A percentile compares a stretch with the other conserved stretches of the same genome.
phyloP scores from a whole-genome alignment of 2,797 vertebrate genomes.

The Gobio occitaniae region DNA sequence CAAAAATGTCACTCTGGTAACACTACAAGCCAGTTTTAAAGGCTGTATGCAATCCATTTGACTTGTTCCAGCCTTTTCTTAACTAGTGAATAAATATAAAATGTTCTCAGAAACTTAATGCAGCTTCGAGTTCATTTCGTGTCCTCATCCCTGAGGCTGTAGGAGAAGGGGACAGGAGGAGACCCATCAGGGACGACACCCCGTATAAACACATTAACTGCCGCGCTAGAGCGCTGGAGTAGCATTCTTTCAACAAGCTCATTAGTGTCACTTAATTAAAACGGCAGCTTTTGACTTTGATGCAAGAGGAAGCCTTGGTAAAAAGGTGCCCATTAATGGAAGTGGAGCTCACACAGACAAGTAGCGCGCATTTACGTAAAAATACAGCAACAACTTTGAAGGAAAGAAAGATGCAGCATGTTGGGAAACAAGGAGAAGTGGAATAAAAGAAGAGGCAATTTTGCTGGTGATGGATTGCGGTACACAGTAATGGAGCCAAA shows the following conservation, averaged over 20 bases:
- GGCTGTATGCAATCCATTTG: not conserved
- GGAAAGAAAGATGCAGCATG: not conserved
- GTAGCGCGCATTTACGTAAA: not conserved
- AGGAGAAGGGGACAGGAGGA: slow-evolving; percentile 53
- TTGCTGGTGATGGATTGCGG: slow-evolving; percentile 81
- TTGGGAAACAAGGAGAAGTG: slow-evolving; percentile 46
- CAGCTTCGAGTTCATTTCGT: slow-evolving; percentile 31
- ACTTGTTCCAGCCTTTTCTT: not conserved
- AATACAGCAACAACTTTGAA: slow-evolving; percentile 66
- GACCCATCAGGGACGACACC: slow-evolving; percentile 88
- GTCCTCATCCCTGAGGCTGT: slow-evolving; percentile 42
- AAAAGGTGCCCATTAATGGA: slow-evolving; percentile 82
- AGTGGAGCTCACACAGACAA: slow-evolving; percentile 59
- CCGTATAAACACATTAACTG: slow-evolving; percentile 92
- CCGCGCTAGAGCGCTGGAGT: slow-evolving; percentile 85
- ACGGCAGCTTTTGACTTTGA: slow-evolving; percentile 92
- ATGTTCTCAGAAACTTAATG: not conserved
- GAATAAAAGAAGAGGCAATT: slow-evolving; percentile 66
- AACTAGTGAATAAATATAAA: slow-evolving; percentile 15
- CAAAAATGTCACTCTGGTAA: not conserved
- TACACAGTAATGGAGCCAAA: slow-evolving; percentile 84
- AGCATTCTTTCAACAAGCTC: slow-evolving; percentile 89
- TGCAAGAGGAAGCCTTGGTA: slow-evolving; percentile 79
- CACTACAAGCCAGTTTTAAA: not conserved
- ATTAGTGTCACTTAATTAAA: slow-evolving; percentile 96